Evolutionary conservation across 2,113 vertebrate species (phyloP), one percentile per base, ranked within the genome.

Genomic region (Tupaia tana): DNA sequence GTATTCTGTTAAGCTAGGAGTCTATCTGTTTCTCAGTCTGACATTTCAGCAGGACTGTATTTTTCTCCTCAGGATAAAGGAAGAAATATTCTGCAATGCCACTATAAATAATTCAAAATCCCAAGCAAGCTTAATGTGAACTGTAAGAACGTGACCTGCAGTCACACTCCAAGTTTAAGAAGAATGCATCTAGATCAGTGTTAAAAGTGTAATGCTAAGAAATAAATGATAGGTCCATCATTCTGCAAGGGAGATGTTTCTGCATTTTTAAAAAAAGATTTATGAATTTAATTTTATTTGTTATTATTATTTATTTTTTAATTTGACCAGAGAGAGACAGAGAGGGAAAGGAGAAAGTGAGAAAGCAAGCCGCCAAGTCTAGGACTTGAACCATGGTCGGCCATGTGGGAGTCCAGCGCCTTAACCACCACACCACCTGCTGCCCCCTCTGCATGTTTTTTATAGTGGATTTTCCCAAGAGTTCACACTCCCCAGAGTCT

Each of bases 81-180:
- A 75, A 95, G 67, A 94, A 89, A 90, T 94, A 85, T 64, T 91
- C 58, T 31, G 6, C 29, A 86, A 22, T 13, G 66, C 61, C 52
- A 80, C 89, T 58, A 89, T 95, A 92, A 93, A 96, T 89, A 95
- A 96, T 97, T 92, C 71, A 96, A 89, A 94, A 80, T 77, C 59
- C 59, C 19, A 79, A 92, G 75, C 64, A 2, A 69, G 61, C 18
- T 89, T 94, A 90, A 93, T 64, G 22, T 25, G 27, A 94, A 78
- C 29, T 19, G 4, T 81, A 86, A 91, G 74, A 93, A 67, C 81
- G 58, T 91, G 91, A 92, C 63, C 86, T 54, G 16, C 4, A 87
- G 89, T 73, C 75, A 80, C 63, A 78, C 54, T 87, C 19, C 34
- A 92, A 85, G 58, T 77, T 66, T 59, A 66, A 73, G 80, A 90